Percentiles rank a stretch among this genome's conserved stretches.
Conservation (phyloP, 2,888 invertebrate genomes). For the Cenopis cana region DNA sequence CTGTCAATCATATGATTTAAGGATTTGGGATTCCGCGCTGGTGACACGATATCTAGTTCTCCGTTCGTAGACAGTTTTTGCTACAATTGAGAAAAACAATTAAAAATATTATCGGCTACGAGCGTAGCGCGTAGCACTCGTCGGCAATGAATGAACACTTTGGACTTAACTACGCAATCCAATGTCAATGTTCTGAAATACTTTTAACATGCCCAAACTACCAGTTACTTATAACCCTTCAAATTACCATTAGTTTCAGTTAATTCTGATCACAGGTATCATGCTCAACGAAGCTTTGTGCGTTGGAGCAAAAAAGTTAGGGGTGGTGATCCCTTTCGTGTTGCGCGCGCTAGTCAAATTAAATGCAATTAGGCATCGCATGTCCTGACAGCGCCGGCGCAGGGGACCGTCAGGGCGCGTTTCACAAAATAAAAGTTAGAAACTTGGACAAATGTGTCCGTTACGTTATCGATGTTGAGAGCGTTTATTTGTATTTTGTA, state of each 20-base stretch:
- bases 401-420: slow-evolving; percentile 38
- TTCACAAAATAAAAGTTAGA: slow-evolving; percentile 8
- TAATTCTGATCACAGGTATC: slow-evolving; percentile 41
- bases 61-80: no score
- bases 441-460: not conserved
- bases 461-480: not conserved
- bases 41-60: no score
- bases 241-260: slow-evolving; percentile 39
- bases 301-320: slow-evolving; percentile 52
- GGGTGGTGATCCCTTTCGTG: slow-evolving; percentile 53
- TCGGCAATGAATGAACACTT: no score
- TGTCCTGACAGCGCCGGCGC: slow-evolving; percentile 48
- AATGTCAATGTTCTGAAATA: not conserved
- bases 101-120: no score
- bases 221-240: not conserved
- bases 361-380: slow-evolving; percentile 65
- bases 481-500: slow-evolving; percentile 1
- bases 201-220: no score
- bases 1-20: no score
- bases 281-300: slow-evolving; percentile 51
- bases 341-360: slow-evolving; percentile 64
- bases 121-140: no score
- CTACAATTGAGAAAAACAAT: no score
- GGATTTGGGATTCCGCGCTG: no score
- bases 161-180: no score